Conservation (phyloP, 1,140 invertebrate species). For the Drosophila teissieri region DNA sequence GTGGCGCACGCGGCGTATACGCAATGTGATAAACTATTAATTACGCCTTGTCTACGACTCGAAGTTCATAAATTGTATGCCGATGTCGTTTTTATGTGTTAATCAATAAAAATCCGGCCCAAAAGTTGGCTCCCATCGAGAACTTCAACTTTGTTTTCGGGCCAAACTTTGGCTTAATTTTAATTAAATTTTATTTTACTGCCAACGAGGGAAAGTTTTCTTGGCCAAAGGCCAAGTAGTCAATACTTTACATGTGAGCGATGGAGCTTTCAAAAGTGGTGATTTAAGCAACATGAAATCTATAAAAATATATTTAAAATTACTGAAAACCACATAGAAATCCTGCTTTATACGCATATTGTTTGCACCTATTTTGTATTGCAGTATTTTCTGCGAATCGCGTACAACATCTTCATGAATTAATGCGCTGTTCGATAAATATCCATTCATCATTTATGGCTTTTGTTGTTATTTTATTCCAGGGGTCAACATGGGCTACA, state of each 20-base stretch:
- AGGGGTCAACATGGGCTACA: conserved; percentile 94
- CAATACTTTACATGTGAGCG: conserved; percentile 13
- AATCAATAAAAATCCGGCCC: conserved; percentile 64
- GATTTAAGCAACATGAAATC: not conserved
- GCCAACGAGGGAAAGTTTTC: conserved; percentile 38
- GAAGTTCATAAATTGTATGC: conserved; percentile 52
- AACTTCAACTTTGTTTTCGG: conserved; percentile 22
- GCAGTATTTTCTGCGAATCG: not conserved
- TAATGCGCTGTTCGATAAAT: conserved; percentile 23
- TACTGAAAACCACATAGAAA: too few relatives aligned
- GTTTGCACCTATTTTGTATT: not conserved
- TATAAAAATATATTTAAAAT: too few relatives aligned
- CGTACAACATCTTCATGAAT: conserved; percentile 11
- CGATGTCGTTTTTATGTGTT: conserved; percentile 66
- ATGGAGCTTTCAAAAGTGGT: not conserved
- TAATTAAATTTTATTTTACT: conserved; percentile 69
- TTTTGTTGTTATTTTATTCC: conserved; percentile 13
- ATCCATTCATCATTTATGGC: conserved; percentile 2
- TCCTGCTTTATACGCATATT: not conserved
- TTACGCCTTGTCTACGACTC: conserved; percentile 61
- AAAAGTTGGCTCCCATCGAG: conserved; percentile 20
- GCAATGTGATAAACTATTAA: conserved; percentile 71
- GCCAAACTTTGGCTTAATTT: conserved; percentile 48
- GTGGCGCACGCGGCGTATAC: conserved; percentile 62
- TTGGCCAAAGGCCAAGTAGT: conserved; percentile 64